phyloP scores from a whole-genome alignment of 2,888 invertebrate genomes.

The Asteroscopus sphinx region DNA sequence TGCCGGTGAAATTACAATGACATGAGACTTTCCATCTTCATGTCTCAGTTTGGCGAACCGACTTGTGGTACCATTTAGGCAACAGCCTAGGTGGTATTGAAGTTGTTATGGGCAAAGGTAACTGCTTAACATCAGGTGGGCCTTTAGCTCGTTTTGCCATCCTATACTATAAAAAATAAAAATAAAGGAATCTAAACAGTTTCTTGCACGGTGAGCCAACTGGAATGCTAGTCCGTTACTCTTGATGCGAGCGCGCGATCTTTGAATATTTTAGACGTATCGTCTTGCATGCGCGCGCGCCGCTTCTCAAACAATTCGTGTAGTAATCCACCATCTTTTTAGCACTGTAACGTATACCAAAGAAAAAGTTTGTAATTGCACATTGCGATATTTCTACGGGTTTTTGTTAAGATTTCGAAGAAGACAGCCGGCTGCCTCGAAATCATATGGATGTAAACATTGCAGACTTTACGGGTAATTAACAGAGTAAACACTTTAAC shows the following conservation, averaged over 20 bases:
- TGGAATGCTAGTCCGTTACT: conserved; percentile 56
- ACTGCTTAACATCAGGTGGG: too few relatives aligned
- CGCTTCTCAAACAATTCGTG: conserved; percentile 53
- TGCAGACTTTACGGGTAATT: conserved; percentile 37
- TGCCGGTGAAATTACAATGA: too few relatives aligned
- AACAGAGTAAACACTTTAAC: conserved; percentile 19
- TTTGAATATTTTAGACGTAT: conserved; percentile 60
- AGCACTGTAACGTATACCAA: conserved; percentile 49
- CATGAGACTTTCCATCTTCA: too few relatives aligned
- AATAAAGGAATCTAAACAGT: conserved; percentile 22
- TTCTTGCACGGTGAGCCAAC: conserved; percentile 41
- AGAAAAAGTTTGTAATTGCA: conserved; percentile 58
- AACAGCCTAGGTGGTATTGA: too few relatives aligned
- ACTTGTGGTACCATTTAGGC: too few relatives aligned
- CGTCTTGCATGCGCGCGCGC: conserved; percentile 62
- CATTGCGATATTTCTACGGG: conserved; percentile 52
- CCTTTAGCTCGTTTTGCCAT: too few relatives aligned
- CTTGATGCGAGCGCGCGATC: conserved; percentile 58
- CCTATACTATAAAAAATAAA: background rate
- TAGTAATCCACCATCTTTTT: conserved; percentile 61
- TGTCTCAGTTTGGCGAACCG: too few relatives aligned
- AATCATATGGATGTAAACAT: conserved; percentile 45
- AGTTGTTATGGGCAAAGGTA: too few relatives aligned
- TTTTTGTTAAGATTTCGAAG: conserved; percentile 32
- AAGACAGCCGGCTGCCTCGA: conserved; percentile 39